Evolutionary conservation across 2,888 invertebrate species (phyloP).

Genomic region (Anticlea derivata): DNA sequence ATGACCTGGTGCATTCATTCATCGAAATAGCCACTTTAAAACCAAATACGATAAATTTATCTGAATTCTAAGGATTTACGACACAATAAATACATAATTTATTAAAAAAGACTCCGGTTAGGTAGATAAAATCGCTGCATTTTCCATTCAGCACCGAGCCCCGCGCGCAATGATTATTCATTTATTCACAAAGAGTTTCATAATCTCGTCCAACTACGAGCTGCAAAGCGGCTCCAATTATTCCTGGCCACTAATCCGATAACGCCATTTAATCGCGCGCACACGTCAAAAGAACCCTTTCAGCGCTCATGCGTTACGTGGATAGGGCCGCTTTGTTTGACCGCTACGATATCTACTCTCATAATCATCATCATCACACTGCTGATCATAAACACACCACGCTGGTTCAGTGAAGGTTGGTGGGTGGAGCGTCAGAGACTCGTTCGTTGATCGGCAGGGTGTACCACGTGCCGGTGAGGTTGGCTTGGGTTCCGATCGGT

Average conservation of each 20-base stretch:
- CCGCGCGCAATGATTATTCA: slow-evolving; percentile 21
- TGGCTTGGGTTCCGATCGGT: too few species aligned
- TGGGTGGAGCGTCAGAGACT: too few species aligned
- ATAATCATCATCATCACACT: too few species aligned
- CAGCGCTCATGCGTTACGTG: slow-evolving; percentile 36
- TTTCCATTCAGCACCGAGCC: slow-evolving; percentile 11
- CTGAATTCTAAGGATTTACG: not conserved
- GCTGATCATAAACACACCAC: too few species aligned
- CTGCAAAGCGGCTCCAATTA: slow-evolving; percentile 29
- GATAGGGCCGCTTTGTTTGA: slow-evolving; percentile 36
- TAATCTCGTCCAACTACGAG: slow-evolving; percentile 20
- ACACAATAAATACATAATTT: slow-evolving; percentile 9
- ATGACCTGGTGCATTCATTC: not conserved
- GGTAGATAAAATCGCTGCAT: slow-evolving; percentile 21
- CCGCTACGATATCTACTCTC: slow-evolving; percentile 25
- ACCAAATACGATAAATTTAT: not conserved
- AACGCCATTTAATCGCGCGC: slow-evolving; percentile 33
- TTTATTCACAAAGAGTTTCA: slow-evolving; percentile 27
- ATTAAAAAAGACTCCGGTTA: slow-evolving; percentile 15
- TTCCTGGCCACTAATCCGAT: slow-evolving; percentile 37
- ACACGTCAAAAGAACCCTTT: slow-evolving; percentile 38
- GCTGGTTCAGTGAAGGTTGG: too few species aligned
- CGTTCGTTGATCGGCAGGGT: too few species aligned
- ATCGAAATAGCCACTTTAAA: not conserved
- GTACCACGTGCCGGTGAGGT: too few species aligned